A percentile compares a stretch with the other conserved stretches of the same genome.
Conservation (phyloP, 2,888 invertebrate genomes). For the Acanthopleura granulata region DNA sequence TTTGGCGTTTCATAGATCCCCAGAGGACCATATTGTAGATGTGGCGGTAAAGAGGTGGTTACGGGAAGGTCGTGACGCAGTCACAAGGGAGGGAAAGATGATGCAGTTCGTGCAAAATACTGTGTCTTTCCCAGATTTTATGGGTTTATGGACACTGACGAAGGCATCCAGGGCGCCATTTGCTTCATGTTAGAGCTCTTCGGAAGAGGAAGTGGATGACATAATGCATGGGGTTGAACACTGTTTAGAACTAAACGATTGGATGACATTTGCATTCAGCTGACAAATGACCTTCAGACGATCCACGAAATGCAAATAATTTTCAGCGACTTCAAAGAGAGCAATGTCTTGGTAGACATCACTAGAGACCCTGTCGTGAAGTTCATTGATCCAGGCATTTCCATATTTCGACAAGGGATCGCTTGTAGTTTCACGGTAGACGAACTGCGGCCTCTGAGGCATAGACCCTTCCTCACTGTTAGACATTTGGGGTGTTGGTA, state of each 20-base stretch:
- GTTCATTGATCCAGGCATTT: neutral
- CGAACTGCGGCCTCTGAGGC: neutral
- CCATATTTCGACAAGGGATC: neutral
- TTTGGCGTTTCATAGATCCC: neutral
- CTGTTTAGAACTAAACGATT: neutral
- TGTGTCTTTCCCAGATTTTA: neutral
- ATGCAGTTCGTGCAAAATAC: neutral
- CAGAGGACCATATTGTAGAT: neutral
- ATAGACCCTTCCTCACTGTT: neutral
- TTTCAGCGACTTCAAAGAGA: neutral
- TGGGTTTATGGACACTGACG: neutral
- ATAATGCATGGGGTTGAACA: neutral
- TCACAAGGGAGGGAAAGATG: neutral
- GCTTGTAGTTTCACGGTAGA: neutral
- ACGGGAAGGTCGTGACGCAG: too few species aligned
- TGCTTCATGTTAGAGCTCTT: neutral
- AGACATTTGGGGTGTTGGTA: neutral
- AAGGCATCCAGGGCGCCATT: neutral
- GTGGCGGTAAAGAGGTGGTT: neutral
- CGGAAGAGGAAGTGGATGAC: neutral
- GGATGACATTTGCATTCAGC: conserved; percentile 17
- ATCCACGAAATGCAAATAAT: neutral
- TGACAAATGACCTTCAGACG: neutral
- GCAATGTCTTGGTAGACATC: neutral
- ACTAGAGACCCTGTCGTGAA: neutral